These are phyloP conservation scores for Clunio marinus DNA, from an alignment of 2,888 invertebrate species.

Conservation along the genomic window DNA sequence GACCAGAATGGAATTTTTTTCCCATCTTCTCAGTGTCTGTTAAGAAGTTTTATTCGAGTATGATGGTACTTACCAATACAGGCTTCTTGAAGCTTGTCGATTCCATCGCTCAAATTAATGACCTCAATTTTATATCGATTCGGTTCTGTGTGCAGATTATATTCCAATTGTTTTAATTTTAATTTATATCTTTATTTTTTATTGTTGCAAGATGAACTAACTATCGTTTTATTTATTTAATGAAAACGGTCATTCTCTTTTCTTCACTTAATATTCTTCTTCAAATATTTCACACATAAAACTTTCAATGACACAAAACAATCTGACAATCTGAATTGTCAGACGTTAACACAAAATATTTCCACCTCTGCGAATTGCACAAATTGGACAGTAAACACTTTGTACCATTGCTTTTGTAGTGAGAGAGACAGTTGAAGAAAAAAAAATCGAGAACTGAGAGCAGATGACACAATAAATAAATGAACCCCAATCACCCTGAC, in stretches of 20 bases:
- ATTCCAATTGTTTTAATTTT: neutral
- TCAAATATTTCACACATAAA: no score
- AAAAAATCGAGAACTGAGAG: neutral
- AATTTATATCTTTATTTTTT: neutral
- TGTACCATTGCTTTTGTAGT: no score
- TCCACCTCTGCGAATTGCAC: no score
- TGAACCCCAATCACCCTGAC: neutral
- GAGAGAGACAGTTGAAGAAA: no score
- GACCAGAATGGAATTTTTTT: constrained; percentile 5
- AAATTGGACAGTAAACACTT: neutral
- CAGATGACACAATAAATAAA: neutral
- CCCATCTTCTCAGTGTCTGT: neutral
- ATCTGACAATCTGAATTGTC: no score
- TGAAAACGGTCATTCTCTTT: no score
- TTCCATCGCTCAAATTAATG: constrained; percentile 27
- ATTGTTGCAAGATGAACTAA: no score
- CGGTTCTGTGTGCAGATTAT: neutral
- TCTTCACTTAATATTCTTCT: no score
- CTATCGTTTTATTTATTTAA: no score
- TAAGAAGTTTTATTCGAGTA: no score
- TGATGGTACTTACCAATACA: constrained; percentile 32
- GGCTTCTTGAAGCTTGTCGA: constrained; percentile 35
- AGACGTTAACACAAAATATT: no score
- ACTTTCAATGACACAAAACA: no score
- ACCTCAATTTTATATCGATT: neutral